These are phyloP conservation scores for Deroptyus accipitrinus DNA, from an alignment of 2,113 vertebrate species.

Conservation along the genomic window DNA sequence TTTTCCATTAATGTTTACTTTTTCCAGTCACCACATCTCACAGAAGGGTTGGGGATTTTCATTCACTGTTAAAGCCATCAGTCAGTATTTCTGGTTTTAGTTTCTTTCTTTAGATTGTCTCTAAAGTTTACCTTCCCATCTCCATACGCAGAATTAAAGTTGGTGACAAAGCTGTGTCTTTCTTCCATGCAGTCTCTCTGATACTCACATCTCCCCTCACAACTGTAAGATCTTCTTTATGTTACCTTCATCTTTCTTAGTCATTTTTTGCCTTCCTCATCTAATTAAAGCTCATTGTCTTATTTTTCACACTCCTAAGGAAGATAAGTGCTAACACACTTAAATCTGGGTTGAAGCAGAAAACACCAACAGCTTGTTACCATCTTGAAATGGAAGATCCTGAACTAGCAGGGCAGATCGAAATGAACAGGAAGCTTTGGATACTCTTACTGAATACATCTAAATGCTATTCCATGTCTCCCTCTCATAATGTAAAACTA, in stretches of 20 bases:
- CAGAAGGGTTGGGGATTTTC: not conserved
- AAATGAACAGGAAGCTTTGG: not conserved
- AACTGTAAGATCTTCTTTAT: not conserved
- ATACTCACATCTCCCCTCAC: not conserved
- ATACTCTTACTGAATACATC: not conserved
- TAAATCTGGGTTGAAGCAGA: not conserved
- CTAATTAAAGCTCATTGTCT: not conserved
- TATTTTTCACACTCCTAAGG: not conserved
- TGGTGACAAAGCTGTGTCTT: not conserved
- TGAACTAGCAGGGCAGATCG: not conserved
- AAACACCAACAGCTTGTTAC: not conserved
- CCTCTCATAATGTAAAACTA: not conserved
- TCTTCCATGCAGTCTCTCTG: not conserved
- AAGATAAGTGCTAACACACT: not conserved
- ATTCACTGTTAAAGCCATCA: not conserved
- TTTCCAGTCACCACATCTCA: constrained; percentile 29
- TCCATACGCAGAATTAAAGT: not conserved
- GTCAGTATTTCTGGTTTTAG: not conserved
- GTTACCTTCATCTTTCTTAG: not conserved
- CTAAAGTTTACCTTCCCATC: not conserved
- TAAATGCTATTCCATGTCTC: not conserved
- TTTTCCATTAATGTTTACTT: constrained; percentile 50
- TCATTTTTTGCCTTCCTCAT: not conserved
- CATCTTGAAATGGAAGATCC: not conserved
- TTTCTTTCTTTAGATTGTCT: not conserved